Evolutionary conservation across 2,888 invertebrate species (phyloP).

Genomic region (Blastobasis lacticolella): DNA sequence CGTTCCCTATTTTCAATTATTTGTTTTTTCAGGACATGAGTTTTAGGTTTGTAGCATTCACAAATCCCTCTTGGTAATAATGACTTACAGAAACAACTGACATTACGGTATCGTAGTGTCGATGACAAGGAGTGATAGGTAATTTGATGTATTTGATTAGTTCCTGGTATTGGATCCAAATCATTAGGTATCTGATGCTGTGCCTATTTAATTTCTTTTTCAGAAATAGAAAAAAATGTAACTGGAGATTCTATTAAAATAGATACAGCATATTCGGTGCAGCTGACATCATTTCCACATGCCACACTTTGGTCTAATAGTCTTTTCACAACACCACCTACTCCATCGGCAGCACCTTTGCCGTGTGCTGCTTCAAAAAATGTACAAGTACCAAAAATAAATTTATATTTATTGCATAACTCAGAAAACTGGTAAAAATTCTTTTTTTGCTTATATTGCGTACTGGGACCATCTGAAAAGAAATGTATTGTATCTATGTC

Average conservation of each 20-base stretch:
- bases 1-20: constrained; percentile 1
- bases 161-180: background rate
- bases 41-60: constrained; percentile 2
- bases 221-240: constrained; percentile 4
- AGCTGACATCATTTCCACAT: background rate
- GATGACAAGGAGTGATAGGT: background rate
- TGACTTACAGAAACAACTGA: constrained; percentile 4
- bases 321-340: constrained; percentile 1
- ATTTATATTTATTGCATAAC: constrained; percentile 6
- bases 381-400: background rate
- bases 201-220: background rate
- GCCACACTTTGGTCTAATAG: background rate
- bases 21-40: constrained; percentile 1
- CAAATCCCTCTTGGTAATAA: constrained; percentile 4
- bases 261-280: background rate
- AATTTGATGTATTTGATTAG: constrained; percentile 1
- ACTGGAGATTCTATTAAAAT: background rate
- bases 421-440: constrained; percentile 7
- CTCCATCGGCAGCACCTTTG: constrained; percentile 4
- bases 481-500: constrained; percentile 1
- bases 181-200: background rate
- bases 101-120: background rate
- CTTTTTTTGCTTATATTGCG: constrained; percentile 9
- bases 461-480: constrained; percentile 5
- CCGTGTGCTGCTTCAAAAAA: constrained; percentile 3